phyloP scores from a whole-genome alignment of 30 jellyfish, hydroid and myxozoan species.

The Aurelia coerulea region DNA sequence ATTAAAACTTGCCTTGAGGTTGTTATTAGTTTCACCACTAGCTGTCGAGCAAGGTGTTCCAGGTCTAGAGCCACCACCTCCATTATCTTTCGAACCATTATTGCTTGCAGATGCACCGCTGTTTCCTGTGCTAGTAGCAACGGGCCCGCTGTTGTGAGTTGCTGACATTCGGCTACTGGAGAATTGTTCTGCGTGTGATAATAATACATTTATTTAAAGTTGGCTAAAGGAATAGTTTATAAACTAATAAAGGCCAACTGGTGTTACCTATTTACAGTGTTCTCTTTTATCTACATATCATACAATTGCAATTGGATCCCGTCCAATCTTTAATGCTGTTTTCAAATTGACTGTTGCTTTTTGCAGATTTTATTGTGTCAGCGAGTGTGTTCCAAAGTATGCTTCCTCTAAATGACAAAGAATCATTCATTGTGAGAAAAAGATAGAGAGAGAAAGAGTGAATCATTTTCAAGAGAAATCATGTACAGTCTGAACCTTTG shows the following conservation, averaged over 20 bases:
- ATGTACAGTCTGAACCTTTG: no score
- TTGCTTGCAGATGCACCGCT: conserved; percentile 52
- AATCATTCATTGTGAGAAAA: background rate
- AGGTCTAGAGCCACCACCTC: conserved; percentile 91
- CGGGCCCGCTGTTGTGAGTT: conserved; percentile 58
- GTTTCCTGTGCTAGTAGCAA: conserved; percentile 31
- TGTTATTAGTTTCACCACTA: conserved; percentile 83
- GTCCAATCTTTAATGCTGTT: no score
- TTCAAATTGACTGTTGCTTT: no score
- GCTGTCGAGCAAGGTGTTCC: conserved; percentile 97
- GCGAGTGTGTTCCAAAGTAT: no score
- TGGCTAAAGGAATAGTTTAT: no score
- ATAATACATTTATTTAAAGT: no score
- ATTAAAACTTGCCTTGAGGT: conserved; percentile 46
- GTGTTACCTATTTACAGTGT: no score
- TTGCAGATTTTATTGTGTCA: no score
- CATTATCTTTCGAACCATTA: conserved; percentile 43
- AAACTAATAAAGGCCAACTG: no score
- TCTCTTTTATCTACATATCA: no score
- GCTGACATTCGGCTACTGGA: conserved; percentile 79
- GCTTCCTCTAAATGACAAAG: background rate
- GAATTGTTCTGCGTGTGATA: conserved; percentile 32
- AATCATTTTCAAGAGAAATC: background rate
- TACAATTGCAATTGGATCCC: no score
- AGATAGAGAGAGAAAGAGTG: background rate